These are phyloP conservation scores for Bugulina stolonifera DNA, from an alignment of 2,888 invertebrate species.

Conservation along the genomic window DNA sequence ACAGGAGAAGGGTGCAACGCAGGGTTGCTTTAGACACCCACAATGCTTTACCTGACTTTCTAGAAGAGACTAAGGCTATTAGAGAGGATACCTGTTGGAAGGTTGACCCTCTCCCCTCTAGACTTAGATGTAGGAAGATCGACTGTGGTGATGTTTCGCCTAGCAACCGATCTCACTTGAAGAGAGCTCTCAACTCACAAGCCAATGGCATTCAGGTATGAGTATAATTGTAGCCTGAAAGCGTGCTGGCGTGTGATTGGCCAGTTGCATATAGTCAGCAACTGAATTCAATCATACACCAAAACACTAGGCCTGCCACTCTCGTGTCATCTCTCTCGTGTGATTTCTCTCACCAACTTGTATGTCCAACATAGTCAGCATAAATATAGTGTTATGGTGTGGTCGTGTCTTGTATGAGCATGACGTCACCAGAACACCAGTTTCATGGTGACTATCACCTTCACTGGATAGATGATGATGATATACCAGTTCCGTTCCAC, in stretches of 20 bases:
- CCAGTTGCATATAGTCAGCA: background rate
- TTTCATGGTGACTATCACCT: too few species aligned
- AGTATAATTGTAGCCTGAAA: background rate
- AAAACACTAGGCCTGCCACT: background rate
- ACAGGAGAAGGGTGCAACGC: slow-evolving; percentile 27
- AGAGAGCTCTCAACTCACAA: slow-evolving; percentile 32
- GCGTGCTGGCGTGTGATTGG: background rate
- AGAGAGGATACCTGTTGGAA: slow-evolving; percentile 58
- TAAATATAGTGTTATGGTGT: background rate
- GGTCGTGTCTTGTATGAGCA: background rate
- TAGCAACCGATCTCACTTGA: slow-evolving; percentile 33
- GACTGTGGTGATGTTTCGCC: slow-evolving; percentile 38
- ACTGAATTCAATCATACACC: background rate
- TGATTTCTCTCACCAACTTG: background rate
- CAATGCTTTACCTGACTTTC: slow-evolving; percentile 48
- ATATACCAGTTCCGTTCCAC: too few species aligned
- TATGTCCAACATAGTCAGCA: background rate
- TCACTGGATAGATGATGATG: too few species aligned
- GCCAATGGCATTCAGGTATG: slow-evolving; percentile 36
- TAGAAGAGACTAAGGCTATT: slow-evolving; percentile 55
- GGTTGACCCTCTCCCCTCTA: slow-evolving; percentile 52
- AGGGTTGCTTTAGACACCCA: slow-evolving; percentile 34
- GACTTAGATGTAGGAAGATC: slow-evolving; percentile 45
- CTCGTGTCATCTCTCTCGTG: background rate
- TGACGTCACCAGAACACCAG: background rate